phyloP scores from a whole-genome alignment of 2,888 invertebrate genomes.

The Polymixis flavicincta region DNA sequence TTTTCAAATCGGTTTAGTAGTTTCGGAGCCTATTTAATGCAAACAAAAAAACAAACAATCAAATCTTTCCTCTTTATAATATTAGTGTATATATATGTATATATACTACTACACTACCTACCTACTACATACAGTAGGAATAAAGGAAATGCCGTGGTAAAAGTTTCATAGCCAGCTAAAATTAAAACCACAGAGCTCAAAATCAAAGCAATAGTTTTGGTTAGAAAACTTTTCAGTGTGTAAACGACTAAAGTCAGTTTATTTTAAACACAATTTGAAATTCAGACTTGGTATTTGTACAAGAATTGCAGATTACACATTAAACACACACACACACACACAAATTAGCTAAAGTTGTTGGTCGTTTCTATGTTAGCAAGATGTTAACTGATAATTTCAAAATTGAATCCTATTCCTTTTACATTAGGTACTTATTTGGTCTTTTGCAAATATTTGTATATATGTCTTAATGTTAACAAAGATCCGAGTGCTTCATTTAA shows the following conservation, averaged over 20 bases:
- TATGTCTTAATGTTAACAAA: not conserved
- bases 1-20: too few relatives aligned
- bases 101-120: too few relatives aligned
- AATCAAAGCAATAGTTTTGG: constrained; percentile 15
- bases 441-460: too few relatives aligned
- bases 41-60: too few relatives aligned
- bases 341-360: not conserved
- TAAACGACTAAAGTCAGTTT: constrained; percentile 5
- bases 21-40: too few relatives aligned
- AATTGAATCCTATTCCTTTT: not conserved
- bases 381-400: not conserved
- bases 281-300: constrained; percentile 14
- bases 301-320: constrained; percentile 26
- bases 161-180: constrained; percentile 5
- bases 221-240: constrained; percentile 30
- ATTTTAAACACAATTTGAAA: constrained; percentile 18
- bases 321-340: too few relatives aligned
- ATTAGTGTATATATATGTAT: too few relatives aligned
- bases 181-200: not conserved
- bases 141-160: not conserved
- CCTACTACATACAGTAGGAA: too few relatives aligned
- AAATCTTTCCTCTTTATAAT: too few relatives aligned
- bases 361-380: not conserved
- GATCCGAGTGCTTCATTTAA: not conserved
- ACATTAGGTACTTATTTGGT: not conserved